Percentiles rank a stretch among this genome's conserved stretches.
These are phyloP conservation scores for Theristicus caerulescens DNA, from an alignment of 2,113 vertebrate species.

Conservation along the genomic window DNA sequence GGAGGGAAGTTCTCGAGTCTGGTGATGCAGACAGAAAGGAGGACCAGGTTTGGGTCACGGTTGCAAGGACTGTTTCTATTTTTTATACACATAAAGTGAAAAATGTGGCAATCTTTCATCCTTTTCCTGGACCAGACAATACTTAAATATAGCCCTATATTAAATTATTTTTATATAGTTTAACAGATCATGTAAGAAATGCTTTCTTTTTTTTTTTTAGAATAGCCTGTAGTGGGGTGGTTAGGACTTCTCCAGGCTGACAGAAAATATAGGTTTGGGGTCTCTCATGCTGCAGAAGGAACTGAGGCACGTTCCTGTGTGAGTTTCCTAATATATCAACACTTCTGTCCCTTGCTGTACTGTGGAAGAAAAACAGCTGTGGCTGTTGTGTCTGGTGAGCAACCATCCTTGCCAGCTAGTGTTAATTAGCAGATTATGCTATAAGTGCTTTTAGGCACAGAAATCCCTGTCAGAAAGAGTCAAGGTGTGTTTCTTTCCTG, in stretches of 20 bases:
- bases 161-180: background rate
- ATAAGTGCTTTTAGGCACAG: background rate
- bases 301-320: fast-evolving
- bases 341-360: background rate
- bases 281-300: background rate
- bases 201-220: background rate
- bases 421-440: background rate
- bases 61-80: background rate
- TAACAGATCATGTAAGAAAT: background rate
- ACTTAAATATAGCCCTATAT: background rate
- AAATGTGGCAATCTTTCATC: background rate
- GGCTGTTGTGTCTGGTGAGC: background rate
- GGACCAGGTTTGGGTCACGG: no score
- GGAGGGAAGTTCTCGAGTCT: background rate
- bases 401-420: background rate
- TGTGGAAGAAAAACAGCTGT: background rate
- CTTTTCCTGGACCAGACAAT: background rate
- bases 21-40: background rate
- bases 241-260: background rate
- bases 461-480: background rate
- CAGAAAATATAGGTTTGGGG: background rate
- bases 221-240: fast-evolving
- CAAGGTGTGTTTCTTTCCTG: background rate
- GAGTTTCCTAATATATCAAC: background rate
- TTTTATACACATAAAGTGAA: background rate